phyloP scores from a whole-genome alignment of 1,140 invertebrate genomes.

The Ditylenchus dipsaci region DNA sequence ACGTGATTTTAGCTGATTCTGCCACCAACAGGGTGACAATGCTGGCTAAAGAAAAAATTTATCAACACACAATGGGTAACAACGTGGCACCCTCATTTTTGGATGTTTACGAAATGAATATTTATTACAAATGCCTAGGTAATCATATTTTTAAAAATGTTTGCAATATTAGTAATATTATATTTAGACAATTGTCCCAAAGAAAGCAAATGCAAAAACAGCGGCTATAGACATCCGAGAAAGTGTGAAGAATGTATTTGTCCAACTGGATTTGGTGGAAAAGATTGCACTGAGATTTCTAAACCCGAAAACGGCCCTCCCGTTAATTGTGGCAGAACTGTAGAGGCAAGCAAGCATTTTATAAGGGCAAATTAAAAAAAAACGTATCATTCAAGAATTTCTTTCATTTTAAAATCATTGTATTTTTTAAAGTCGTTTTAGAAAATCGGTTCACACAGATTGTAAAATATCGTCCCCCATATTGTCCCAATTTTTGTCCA shows the following conservation, averaged over 20 bases:
- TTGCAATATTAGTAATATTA: no score
- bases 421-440: no score
- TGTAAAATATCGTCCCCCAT: no score
- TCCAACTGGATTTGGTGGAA: conserved; percentile 32
- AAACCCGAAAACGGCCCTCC: conserved; percentile 28
- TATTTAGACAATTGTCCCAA: conserved; percentile 1
- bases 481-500: no score
- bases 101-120: conserved; percentile 32
- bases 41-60: conserved; percentile 28
- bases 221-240: conserved; percentile 32
- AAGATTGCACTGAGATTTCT: conserved; percentile 20
- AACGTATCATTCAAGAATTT: no score
- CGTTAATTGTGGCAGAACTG: conserved; percentile 23
- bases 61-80: conserved; percentile 42
- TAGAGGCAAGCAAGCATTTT: conserved; percentile 6
- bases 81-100: conserved; percentile 34
- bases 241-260: conserved; percentile 35
- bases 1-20: neutral
- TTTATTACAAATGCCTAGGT: conserved; percentile 28
- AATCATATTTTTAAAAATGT: conserved; percentile 19
- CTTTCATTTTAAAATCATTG: no score
- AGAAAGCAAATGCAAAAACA: conserved; percentile 19
- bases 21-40: conserved; percentile 14
- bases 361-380: no score
- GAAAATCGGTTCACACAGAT: no score